Base-by-base conservation (phyloP, 2,888 invertebrate genomes). In the Dryococelus australis region DNA sequence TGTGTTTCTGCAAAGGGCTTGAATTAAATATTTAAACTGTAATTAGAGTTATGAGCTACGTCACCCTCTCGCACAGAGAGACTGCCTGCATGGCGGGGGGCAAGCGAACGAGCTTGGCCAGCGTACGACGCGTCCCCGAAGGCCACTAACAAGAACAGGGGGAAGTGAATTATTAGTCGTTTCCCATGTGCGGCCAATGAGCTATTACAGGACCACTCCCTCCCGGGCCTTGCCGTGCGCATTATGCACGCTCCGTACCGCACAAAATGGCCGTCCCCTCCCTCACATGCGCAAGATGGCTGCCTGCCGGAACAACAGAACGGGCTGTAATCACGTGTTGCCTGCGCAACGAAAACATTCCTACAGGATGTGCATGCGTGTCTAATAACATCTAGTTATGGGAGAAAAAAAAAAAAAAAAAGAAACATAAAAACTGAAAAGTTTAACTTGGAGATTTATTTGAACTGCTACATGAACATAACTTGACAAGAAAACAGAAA, bases 251-350 rank as follows among this genome's bases (percentile, higher is more conserved):
- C 83, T 43, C 5, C 83, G 28, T 16, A 12, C 28, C 28, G 83
- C 28, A 83, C 83, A 83, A 83, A 83, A 83, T 83, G 83, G 83
- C 83, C 43, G 83, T 28, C 83, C 28, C 35, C 65, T 28, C 83
- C 28, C 35, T 24, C 35, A n/a, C 65, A 20, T 35, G 65, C 13
- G 65, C 65, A 65, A 65, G 65, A 65, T 65, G 65, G 65, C 65
- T n/a, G 65, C 65, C 65, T n/a, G 65, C 65, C 65, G 65, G 24
- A 20, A 65, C 24, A 65, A 65, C 24, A 20, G 65, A 65, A 65
- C 65, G 65, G 65, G 65, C 65, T 65, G 65, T 65, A 65, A 65
- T 65, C 65, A 65, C 65, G 65, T 65, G 65, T 24, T 65, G 65
- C 65, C 65, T 65, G 65, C 65, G 65, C 65, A 65, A 65, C 65